Evolutionary conservation across 1,140 invertebrate genomes (phyloP), one percentile per base, ranked within the genome.

Genomic region (Temnothorax curvispinosus): DNA sequence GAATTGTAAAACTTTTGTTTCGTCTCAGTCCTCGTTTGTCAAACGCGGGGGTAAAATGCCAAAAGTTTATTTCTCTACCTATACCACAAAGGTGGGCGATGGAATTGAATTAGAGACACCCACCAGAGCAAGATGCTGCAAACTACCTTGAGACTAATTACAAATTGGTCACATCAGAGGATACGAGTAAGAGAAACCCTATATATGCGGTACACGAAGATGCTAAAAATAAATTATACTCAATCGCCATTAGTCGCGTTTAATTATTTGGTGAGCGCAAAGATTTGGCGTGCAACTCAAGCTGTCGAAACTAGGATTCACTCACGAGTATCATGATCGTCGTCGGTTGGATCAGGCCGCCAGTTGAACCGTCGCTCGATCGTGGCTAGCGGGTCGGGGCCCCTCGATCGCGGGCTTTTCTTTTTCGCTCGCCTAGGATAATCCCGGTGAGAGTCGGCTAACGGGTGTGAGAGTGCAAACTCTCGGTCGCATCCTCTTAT

Each of bases 401-500:
- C 32, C 27, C 56, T 77, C 75, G 60, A 52, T 67, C 44, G 44
- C 64, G 47, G 38, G 18, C 47, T 50, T 52, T 67, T 27, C 38
- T 82, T 75, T 82, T 18, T 32, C 76, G 9, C 21, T 50, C 56
- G 50, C 44, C 71, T 52, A 76, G 74, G 65, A 80, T 90, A 90
- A 85, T 90, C 41, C 82, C 82, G 47, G 52, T 65, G 67, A 71
- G 87, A 62, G 74, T 62, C 71, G 9, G 75, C 38, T 91, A 93
- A 91, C 89, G 88, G 88, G 88, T 92, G 93, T 87, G 88, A 89
- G 90, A 92, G 90, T 92, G 89, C 88, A 88, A 93, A 89, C 91
- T 88, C 85, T 88, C 52, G 44, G 81, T 81, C 76, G 88, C 90
- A 89, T 92, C 91, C 85, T 92, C 94, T 94, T 94, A 94, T 94